These are phyloP conservation scores for Paramuricea clavata DNA, from an alignment of 92 coral and sea anemone genomes.

Conservation along the genomic window DNA sequence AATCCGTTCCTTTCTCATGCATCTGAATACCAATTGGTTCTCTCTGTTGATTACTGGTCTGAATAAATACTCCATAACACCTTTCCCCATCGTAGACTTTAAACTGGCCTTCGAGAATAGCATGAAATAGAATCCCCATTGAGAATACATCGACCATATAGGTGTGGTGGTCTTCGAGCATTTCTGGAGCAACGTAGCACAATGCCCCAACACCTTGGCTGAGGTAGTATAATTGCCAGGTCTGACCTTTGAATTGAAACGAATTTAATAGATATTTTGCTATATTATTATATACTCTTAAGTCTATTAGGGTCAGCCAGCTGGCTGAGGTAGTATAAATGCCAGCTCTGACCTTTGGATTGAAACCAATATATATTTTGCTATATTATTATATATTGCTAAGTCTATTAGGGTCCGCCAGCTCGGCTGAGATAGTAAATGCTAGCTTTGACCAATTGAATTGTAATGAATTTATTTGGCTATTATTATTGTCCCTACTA, in stretches of 20 bases:
- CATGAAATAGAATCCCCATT: slow-evolving; percentile 57
- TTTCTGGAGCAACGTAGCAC: slow-evolving; percentile 58
- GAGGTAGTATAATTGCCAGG: background rate
- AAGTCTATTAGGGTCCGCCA: too few species aligned
- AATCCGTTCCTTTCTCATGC: background rate
- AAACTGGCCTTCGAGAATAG: slow-evolving; percentile 44
- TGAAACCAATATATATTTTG: too few species aligned
- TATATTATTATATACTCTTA: too few species aligned
- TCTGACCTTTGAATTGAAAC: background rate
- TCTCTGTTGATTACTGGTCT: background rate
- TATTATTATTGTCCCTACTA: too few species aligned
- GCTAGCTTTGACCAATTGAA: too few species aligned
- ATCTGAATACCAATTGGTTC: slow-evolving; percentile 37
- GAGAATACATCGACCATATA: slow-evolving; percentile 62
- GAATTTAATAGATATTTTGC: too few species aligned
- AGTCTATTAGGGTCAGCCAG: too few species aligned
- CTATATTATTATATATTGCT: too few species aligned
- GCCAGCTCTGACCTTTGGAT: too few species aligned
- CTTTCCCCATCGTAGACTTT: slow-evolving; percentile 10
- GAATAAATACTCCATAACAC: slow-evolving; percentile 54
- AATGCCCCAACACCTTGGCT: slow-evolving; percentile 40
- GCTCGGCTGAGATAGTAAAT: too few species aligned
- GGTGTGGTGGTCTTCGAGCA: slow-evolving; percentile 23
- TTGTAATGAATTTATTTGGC: too few species aligned
- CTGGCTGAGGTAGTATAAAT: too few species aligned